phyloP scores from a whole-genome alignment of 2,113 vertebrate genomes.

The Stegastes partitus region DNA sequence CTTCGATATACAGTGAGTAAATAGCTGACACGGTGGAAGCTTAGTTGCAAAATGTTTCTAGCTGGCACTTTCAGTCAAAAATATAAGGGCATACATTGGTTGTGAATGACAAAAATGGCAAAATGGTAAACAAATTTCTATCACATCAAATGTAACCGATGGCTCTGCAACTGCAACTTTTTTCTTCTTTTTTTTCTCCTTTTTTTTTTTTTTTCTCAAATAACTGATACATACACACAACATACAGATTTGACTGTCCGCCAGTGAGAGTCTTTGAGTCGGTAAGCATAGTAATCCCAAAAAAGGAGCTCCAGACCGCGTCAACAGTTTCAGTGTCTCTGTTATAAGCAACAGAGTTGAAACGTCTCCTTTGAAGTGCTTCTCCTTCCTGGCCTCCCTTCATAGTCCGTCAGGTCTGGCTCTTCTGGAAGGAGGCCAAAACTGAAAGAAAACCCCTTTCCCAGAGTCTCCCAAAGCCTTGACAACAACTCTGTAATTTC shows the following conservation, averaged over 20 bases:
- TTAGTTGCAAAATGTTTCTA: slow-evolving; percentile 61
- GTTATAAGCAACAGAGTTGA: slow-evolving; percentile 46
- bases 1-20: slow-evolving; percentile 71
- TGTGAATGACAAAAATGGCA: slow-evolving; percentile 64
- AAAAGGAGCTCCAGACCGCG: slow-evolving; percentile 52
- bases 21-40: slow-evolving; percentile 67
- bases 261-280: slow-evolving; percentile 58
- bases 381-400: slow-evolving; percentile 53
- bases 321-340: slow-evolving; percentile 56
- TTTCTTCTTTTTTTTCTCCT: slow-evolving; percentile 13
- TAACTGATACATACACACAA: slow-evolving; percentile 78
- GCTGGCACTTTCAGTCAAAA: slow-evolving; percentile 77
- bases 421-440: slow-evolving; percentile 61
- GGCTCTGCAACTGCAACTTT: slow-evolving; percentile 55
- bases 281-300: slow-evolving; percentile 56
- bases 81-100: slow-evolving; percentile 70
- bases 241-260: slow-evolving; percentile 71
- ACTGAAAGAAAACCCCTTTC: slow-evolving; percentile 57
- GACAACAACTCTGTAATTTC: slow-evolving; percentile 49
- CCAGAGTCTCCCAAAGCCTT: slow-evolving; percentile 57
- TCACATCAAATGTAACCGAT: slow-evolving; percentile 72
- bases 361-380: slow-evolving; percentile 62
- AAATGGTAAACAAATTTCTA: slow-evolving; percentile 63
- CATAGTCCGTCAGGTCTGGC: slow-evolving; percentile 63
- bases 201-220: slow-evolving; percentile 44